Evolutionary conservation across 2,888 invertebrate genomes (phyloP), one percentile per base, ranked within the genome.

Genomic region (Cheilosia grossa): DNA sequence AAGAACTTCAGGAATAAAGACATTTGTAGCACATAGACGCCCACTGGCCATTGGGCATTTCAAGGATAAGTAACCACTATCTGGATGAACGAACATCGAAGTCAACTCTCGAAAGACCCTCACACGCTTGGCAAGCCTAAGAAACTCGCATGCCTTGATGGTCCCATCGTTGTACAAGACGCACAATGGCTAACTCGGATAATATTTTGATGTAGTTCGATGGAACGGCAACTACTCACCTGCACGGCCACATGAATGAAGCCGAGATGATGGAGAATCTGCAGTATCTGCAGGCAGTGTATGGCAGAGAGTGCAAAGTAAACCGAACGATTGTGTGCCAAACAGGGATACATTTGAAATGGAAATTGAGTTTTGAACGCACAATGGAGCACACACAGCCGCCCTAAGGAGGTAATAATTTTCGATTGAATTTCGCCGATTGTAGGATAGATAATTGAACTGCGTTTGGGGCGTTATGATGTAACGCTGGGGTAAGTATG

Each of bases 1-100:
- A 90, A 89, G 10, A 88, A 89, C 74, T 88, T 91, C 5, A 90
- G 61, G 2, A 90, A 24, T 1, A 81, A 89, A 89, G 49, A 90
- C 88, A 19, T 88, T 3, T 87, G 87, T 87, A 90, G 81, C 21
- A 87, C 87, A 79, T 91, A 90, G 4, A 73, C 81, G 44, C 90
- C 90, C 7, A 63, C 72, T 21, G 83, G 87, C 10, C 10, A 91
- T 79, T 0, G 91, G 91, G 17, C 91, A 90, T 1, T 79, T 86
- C 10, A 90, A 58, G 9, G 89, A 89, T 87, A 90, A 87, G 33
- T 90, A 91, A 53, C 90, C 88, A 33, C 80, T 87, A 0, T 87
- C 87, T 7, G 87, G 81, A 2, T n/a, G 54, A 2, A 87, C 67
- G n/a, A 90, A 82, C 4, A 89, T 63, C 9, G 88, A 83, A 4